phyloP scores from a whole-genome alignment of 1,140 invertebrate species.

The Dreissena rostriformis region DNA sequence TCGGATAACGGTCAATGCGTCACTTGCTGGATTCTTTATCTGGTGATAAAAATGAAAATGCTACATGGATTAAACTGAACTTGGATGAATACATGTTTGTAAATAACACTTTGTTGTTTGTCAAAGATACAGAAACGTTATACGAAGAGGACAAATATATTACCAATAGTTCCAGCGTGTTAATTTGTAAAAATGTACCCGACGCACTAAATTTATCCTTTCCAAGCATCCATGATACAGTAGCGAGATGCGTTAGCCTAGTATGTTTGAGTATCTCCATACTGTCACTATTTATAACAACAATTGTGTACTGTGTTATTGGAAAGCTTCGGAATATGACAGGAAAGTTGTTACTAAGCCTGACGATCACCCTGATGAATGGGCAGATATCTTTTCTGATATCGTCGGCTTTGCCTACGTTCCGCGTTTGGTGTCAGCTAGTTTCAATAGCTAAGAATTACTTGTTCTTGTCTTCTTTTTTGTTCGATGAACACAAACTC shows the following conservation, averaged over 20 bases:
- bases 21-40: conserved; percentile 24
- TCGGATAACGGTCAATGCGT: conserved; percentile 40
- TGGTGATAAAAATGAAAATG: conserved; percentile 36
- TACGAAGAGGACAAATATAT: conserved; percentile 18
- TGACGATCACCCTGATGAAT: conserved; percentile 80
- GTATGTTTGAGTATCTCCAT: conserved; percentile 64
- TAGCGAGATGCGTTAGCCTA: conserved; percentile 58
- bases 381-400: conserved; percentile 81
- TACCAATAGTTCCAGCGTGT: conserved; percentile 1
- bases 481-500: conserved; percentile 84
- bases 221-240: conserved; percentile 30
- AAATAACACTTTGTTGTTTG: conserved; percentile 31
- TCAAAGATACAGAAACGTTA: conserved; percentile 8
- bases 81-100: conserved; percentile 43
- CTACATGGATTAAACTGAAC: not conserved
- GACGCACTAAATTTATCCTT: conserved; percentile 24
- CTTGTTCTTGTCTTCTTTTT: conserved; percentile 83
- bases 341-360: conserved; percentile 82
- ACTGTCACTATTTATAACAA: conserved; percentile 56
- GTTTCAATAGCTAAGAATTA: conserved; percentile 83
- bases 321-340: conserved; percentile 82
- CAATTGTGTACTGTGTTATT: conserved; percentile 79
- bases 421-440: conserved; percentile 55
- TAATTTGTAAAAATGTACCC: conserved; percentile 38
- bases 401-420: conserved; percentile 58